Base-by-base conservation (phyloP, 1,140 invertebrate species). In the Chlorops oryzae region DNA sequence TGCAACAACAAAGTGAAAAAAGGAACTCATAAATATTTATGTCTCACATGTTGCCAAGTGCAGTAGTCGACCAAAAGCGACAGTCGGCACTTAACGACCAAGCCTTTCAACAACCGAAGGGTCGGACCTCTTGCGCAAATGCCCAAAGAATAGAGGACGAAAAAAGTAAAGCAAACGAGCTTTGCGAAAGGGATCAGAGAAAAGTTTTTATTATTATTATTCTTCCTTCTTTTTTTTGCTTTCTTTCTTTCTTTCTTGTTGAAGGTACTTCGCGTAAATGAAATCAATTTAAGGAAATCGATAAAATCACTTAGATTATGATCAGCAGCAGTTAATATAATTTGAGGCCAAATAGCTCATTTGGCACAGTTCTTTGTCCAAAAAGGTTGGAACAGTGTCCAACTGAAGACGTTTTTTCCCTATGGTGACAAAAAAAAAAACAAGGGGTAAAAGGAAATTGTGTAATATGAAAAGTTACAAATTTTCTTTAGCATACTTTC, bases 281-380 rank as follows among this genome's bases (percentile, higher is more conserved):
- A 47, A 47, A 38, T 47, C 46, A 47, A 47, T 47, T 47, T 47
- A n/a, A n/a, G n/a, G 35, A 47, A 37, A 15, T 24, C 25, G 46
- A 47, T 47, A 47, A 47, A 47, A 47, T 47, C 46, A 27, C 39
- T 47, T 25, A 47, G 46, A 47, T 47, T n/a, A n/a, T n/a, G n/a
- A n/a, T n/a, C n/a, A n/a, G n/a, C n/a, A n/a, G n/a, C n/a, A n/a
- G n/a, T n/a, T n/a, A n/a, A n/a, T n/a, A n/a, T n/a, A n/a, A n/a
- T n/a, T n/a, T n/a, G n/a, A n/a, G n/a, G n/a, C n/a, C n/a, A n/a
- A n/a, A n/a, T n/a, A n/a, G n/a, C n/a, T n/a, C n/a, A n/a, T n/a
- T n/a, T n/a, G n/a, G n/a, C n/a, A n/a, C n/a, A n/a, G n/a, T n/a
- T n/a, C n/a, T n/a, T n/a, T n/a, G n/a, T n/a, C n/a, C n/a, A n/a